Base-by-base conservation (phyloP, 2,113 vertebrate genomes). In the Gallinago jamesoni region DNA sequence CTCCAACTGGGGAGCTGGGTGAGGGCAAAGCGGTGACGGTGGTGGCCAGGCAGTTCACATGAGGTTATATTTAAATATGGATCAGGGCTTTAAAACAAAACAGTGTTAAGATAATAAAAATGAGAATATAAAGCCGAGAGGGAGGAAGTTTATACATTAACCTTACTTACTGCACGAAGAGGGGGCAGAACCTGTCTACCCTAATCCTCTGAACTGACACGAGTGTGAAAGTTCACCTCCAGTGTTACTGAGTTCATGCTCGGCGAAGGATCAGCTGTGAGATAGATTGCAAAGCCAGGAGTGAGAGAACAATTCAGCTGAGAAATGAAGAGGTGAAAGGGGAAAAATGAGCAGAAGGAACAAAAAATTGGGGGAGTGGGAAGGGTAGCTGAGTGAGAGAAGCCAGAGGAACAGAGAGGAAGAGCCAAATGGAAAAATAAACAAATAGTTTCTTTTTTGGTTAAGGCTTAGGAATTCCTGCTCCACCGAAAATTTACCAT, bases 391-490 rank as follows among this genome's bases (percentile, higher is more conserved):
- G 80, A 87, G 55, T 55, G 60, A 95, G n/a, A 92, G 76, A 91
- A 89, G 89, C 77, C 90, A 96, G 73, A 87, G 66, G 86, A 94
- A 90, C 19, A 81, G 56, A 75, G 52, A 89, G 79, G 67, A 94
- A 93, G 64, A 93, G 85, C 83, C 88, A 88, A 95, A 78, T 78
- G 88, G 90, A 94, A 96, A 96, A 96, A 90, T 35, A 91, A 96
- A 88, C 56, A 93, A 96, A 93, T 75, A 87, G 69, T 93, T 92
- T 93, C 66, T 84, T 84, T 85, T 92, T 90, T 90, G 84, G 95
- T 94, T 92, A 94, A 78, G 45, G 24, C 77, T 87, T 90, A 84
- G 48, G 74, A 94, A 96, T 94, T 94, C 84, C 80, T 75, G 35
- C 53, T 94, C 31, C 69, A 48, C 74, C 87, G 50, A 92, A 94